phyloP scores from a whole-genome alignment of 2,113 vertebrate genomes.

The Apus apus region DNA sequence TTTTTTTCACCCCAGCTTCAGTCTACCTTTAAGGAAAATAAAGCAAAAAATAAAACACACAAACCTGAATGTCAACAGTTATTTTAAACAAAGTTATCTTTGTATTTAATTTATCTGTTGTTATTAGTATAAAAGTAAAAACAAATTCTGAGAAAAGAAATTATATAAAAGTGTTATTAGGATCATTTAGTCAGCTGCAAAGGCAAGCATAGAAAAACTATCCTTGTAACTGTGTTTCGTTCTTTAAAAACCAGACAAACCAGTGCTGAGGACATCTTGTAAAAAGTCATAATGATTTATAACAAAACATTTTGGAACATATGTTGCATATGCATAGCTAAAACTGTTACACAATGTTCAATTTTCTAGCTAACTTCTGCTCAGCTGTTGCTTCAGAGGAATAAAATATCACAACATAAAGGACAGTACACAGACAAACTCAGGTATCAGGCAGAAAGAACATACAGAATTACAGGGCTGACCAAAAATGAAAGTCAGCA shows the following conservation, averaged over 20 bases:
- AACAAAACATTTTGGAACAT: slow-evolving; percentile 35
- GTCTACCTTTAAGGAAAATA: background rate
- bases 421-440: background rate
- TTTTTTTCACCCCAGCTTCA: background rate
- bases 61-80: background rate
- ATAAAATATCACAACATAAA: background rate
- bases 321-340: background rate
- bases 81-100: background rate
- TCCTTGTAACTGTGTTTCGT: background rate
- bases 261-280: slow-evolving; percentile 23
- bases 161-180: background rate
- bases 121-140: background rate
- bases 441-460: background rate
- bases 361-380: background rate
- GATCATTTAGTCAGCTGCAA: background rate
- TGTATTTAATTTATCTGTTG: background rate
- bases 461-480: background rate
- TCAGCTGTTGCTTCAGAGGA: background rate
- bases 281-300: slow-evolving; percentile 51
- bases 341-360: background rate
- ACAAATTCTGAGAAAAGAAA: background rate
- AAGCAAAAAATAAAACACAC: background rate
- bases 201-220: background rate
- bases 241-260: background rate
- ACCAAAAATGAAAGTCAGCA: background rate